Evolutionary conservation across 2,888 invertebrate genomes (phyloP).

Genomic region (Cephus pygmeus): DNA sequence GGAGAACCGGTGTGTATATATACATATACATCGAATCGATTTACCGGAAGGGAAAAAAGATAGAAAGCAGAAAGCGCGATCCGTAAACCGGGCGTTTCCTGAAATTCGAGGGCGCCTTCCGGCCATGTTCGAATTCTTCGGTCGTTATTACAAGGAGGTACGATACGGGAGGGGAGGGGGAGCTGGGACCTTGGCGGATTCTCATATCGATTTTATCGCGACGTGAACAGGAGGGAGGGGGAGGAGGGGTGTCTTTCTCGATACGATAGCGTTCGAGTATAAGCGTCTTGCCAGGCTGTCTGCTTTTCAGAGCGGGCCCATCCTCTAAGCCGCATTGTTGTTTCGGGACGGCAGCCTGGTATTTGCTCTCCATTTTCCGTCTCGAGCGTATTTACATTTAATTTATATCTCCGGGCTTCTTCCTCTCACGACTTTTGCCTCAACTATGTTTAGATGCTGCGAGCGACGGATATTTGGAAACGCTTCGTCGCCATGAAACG

Average conservation of each 20-base stretch:
- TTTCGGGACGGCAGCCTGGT: conserved; percentile 39
- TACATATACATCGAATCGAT: not conserved
- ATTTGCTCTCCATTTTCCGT: conserved; percentile 44
- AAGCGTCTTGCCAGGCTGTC: conserved; percentile 7
- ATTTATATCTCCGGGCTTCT: conserved; percentile 35
- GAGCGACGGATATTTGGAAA: not conserved
- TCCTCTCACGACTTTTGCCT: conserved; percentile 16
- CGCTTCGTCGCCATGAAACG: not conserved
- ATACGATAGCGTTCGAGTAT: not conserved
- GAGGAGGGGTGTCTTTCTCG: not conserved
- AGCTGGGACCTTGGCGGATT: not conserved
- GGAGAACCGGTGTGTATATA: not conserved
- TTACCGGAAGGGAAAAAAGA: not conserved
- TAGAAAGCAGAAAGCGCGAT: not conserved
- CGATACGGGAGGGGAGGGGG: not conserved
- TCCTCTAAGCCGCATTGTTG: conserved; percentile 43
- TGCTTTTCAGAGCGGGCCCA: conserved; percentile 32
- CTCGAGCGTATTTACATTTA: conserved; percentile 47
- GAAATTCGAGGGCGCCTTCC: not conserved
- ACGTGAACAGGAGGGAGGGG: not conserved
- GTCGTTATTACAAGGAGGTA: not conserved
- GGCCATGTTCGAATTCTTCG: not conserved
- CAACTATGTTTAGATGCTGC: conserved; percentile 14
- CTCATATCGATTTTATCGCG: not conserved
- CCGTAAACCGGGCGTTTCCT: not conserved